phyloP scores from a whole-genome alignment of 2,797 vertebrate species.

The Botia almorhae region DNA sequence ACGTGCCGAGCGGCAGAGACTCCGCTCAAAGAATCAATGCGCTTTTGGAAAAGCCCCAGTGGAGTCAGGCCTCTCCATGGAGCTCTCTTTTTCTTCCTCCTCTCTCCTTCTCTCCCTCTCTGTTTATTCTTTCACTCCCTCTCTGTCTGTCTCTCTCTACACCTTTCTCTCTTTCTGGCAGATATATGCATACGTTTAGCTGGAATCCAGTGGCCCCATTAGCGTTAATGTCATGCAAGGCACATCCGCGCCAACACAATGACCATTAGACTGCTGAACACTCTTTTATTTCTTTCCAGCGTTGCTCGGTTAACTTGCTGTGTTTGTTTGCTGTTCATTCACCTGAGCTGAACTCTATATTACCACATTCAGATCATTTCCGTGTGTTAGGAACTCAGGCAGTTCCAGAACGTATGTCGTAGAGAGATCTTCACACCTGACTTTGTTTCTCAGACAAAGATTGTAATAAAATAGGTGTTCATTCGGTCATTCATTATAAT shows the following conservation, averaged over 20 bases:
- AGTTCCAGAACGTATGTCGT: no score
- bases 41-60: slow-evolving; percentile 66
- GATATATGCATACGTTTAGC: slow-evolving; percentile 8
- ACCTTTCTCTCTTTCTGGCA: slow-evolving; percentile 59
- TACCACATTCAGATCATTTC: neutral
- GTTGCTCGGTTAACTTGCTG: slow-evolving; percentile 50
- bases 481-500: no score
- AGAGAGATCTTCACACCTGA: no score
- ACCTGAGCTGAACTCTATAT: neutral
- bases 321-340: slow-evolving; percentile 37
- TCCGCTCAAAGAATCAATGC: slow-evolving; percentile 68
- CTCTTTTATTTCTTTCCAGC: slow-evolving; percentile 57
- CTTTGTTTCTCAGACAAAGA: no score
- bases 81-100: neutral
- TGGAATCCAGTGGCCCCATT: slow-evolving; percentile 46
- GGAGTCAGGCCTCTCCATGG: slow-evolving; percentile 67
- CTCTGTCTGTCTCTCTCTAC: slow-evolving; percentile 24
- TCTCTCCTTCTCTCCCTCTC: slow-evolving; percentile 12
- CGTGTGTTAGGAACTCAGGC: neutral
- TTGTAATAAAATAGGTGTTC: no score
- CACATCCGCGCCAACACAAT: slow-evolving; percentile 35
- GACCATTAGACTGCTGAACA: slow-evolving; percentile 53
- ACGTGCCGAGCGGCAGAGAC: slow-evolving; percentile 75
- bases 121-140: slow-evolving; percentile 43
- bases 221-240: slow-evolving; percentile 64